Conservation (phyloP, 2,888 invertebrate genomes). For the Rhamphomyia laevipes region DNA sequence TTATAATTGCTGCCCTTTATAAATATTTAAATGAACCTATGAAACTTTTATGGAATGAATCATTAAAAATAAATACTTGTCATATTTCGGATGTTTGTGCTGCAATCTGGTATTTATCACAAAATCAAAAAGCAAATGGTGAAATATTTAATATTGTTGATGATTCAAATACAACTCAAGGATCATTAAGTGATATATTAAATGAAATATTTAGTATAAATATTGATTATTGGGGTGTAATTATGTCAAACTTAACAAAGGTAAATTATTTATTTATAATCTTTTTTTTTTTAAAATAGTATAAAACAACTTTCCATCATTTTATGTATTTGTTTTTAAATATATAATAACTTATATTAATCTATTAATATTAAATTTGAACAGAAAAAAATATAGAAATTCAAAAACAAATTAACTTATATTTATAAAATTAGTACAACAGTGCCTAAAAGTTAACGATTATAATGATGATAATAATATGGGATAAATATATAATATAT, state of each 20-base stretch:
- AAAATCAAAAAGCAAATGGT: conserved; percentile 39
- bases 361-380: too few species aligned
- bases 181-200: conserved; percentile 65
- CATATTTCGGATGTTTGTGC: conserved; percentile 75
- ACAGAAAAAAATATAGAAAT: too few species aligned
- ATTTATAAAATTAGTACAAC: too few species aligned
- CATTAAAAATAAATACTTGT: conserved; percentile 75
- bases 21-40: conserved; percentile 79
- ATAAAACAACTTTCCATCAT: too few species aligned
- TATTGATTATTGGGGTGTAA: conserved; percentile 75
- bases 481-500: too few species aligned
- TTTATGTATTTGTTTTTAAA: too few species aligned
- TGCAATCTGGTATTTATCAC: conserved; percentile 65
- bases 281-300: too few species aligned
- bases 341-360: too few species aligned
- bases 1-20: conserved; percentile 80
- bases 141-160: conserved; percentile 77
- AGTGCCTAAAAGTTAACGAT: too few species aligned
- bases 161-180: conserved; percentile 71
- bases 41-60: conserved; percentile 81
- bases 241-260: conserved; percentile 70
- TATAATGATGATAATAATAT: too few species aligned
- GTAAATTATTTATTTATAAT: conserved; percentile 39
- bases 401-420: too few species aligned
- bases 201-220: conserved; percentile 75